Evolutionary conservation across 2,113 vertebrate genomes (phyloP).

Genomic region (Cygnus atratus): DNA sequence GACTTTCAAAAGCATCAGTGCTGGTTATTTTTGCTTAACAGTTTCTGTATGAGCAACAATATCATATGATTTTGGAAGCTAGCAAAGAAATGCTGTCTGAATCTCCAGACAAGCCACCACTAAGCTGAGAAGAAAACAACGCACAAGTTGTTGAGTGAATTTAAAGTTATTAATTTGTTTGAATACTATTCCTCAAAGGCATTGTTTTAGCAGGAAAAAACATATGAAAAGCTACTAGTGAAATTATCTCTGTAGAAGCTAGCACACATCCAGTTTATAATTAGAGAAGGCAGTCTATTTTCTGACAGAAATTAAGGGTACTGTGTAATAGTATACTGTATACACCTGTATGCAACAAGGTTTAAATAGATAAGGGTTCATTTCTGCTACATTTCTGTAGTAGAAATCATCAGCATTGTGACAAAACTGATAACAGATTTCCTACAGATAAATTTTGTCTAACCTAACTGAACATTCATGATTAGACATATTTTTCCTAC

Average conservation of each 20-base stretch:
- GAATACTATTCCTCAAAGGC: not conserved
- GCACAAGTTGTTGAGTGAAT: not conserved
- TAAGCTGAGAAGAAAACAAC: not conserved
- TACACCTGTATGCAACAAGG: not conserved
- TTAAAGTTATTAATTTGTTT: not conserved
- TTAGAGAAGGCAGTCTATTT: not conserved
- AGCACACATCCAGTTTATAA: not conserved
- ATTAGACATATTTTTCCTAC: not conserved
- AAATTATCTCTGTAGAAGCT: not conserved
- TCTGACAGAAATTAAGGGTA: not conserved
- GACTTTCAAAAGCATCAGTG: not conserved
- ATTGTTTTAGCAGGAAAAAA: not conserved
- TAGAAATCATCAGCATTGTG: not conserved
- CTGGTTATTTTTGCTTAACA: constrained; percentile 41
- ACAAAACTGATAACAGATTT: not conserved
- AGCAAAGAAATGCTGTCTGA: not conserved
- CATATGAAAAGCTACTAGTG: not conserved
- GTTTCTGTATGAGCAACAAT: constrained; percentile 30
- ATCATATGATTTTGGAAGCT: constrained; percentile 42
- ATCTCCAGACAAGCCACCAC: not conserved
- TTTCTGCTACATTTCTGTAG: not conserved
- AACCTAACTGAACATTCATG: not conserved
- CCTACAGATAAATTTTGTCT: not conserved
- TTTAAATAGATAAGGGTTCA: not conserved
- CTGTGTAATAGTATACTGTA: not conserved